Evolutionary conservation across 2,888 invertebrate genomes (phyloP), one percentile per base, ranked within the genome.

Genomic region (Ormyrus labotus): DNA sequence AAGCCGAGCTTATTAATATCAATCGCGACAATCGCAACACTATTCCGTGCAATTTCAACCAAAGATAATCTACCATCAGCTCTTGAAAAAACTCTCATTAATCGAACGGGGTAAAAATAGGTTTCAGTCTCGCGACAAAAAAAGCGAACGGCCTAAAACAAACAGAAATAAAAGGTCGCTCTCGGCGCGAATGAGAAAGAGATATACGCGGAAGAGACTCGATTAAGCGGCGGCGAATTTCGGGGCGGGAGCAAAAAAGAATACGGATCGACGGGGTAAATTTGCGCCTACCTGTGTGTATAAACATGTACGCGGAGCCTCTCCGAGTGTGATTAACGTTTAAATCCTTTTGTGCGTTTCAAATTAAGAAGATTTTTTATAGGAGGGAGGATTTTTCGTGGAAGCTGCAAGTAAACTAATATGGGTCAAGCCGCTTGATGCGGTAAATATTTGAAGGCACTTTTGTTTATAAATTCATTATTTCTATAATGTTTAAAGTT

Each of bases 281-380:
- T 34, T 34, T 50, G 47, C 19, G 19, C 2, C 2, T 55, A 13
- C 7, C 6, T 53, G 53, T 50, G 5, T 10, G 48, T 50, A 64
- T 4, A 10, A n/a, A 19, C 7, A n/a, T 34, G 34, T n/a, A 34
- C 9, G 48, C 11, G 47, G 10, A 19, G 10, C 34, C 13, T 47
- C 34, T 34, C 45, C 51, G 19, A 2, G 75, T 68, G 75, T 58
- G 74, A 74, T 67, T 67, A 60, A 60, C 75, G 75, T 68, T 75
- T 55, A 60, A 75, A 68, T 68, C 60, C 5, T 2, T 10, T 6
- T 2, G 53, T 34, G 11, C 11, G 50, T 11, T 3, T 34, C 34
- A 34, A 34, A 34, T 34, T 19, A 19, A 19, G 3, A 34, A 34
- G 34, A 34, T 34, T 34, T 34, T 34, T 2, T 2, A 34, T 2